phyloP scores from a whole-genome alignment of 2,888 invertebrate species.

The Agonopterix subpropinquella region DNA sequence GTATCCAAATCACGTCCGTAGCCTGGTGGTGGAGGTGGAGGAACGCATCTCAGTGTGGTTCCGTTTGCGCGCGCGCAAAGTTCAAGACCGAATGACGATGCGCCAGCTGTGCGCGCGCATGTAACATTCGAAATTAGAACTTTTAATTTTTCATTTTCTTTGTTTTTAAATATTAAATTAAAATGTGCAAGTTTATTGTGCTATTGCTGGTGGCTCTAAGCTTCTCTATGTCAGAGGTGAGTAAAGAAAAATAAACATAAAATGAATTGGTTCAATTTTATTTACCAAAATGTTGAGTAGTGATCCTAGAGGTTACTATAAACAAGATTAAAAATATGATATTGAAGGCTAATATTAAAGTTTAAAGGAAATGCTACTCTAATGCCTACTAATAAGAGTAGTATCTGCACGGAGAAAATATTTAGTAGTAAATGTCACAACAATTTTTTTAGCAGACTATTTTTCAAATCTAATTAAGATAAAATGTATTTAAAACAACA shows the following conservation, averaged over 20 bases:
- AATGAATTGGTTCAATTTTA: no score
- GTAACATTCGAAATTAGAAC: constrained; percentile 39
- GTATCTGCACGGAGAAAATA: no score
- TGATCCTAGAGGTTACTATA: no score
- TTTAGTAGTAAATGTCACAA: no score
- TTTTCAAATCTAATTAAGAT: no score
- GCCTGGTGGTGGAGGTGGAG: constrained; percentile 18
- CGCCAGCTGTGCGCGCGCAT: constrained; percentile 49
- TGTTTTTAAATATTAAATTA: constrained; percentile 27
- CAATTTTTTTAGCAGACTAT: no score
- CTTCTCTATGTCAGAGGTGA: constrained; percentile 56
- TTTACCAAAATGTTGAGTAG: no score
- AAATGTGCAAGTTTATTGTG: constrained; percentile 60
- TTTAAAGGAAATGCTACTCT: no score
- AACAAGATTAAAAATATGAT: no score
- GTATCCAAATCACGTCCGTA: constrained; percentile 49
- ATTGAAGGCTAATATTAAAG: no score
- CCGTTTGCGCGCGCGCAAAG: constrained; percentile 51
- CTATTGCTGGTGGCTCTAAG: constrained; percentile 49
- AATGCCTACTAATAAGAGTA: no score
- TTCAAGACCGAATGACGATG: constrained; percentile 40
- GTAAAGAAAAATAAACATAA: constrained; percentile 21
- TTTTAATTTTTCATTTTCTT: constrained; percentile 22
- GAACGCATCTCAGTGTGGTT: constrained; percentile 55
- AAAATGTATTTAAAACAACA: no score